phyloP scores from a whole-genome alignment of 2,113 vertebrate species.

The Candoia aspera region DNA sequence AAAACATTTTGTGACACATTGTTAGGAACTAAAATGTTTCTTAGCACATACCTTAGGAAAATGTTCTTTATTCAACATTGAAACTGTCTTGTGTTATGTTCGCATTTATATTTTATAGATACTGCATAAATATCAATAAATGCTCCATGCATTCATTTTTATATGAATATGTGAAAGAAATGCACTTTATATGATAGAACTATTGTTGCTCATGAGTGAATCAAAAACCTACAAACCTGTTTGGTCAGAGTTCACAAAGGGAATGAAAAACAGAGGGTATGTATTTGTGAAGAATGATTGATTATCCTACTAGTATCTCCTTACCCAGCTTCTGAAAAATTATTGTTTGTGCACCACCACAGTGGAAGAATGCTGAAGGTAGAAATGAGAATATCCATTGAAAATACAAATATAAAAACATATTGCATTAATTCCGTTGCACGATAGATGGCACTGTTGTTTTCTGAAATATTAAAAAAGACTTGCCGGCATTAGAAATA shows the following conservation, averaged over 20 bases:
- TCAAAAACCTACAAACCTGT: not conserved
- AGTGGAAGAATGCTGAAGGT: rapidly evolving
- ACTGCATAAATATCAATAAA: not conserved
- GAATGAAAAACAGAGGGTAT: not conserved
- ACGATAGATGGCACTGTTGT: conserved; percentile 72
- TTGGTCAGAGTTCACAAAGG: not conserved
- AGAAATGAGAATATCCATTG: not conserved
- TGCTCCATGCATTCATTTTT: not conserved
- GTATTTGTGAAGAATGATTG: not conserved
- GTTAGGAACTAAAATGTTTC: not conserved
- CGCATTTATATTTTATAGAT: not conserved
- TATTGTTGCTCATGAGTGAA: not conserved
- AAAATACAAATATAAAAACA: not conserved
- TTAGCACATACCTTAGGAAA: not conserved
- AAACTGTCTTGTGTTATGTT: not conserved
- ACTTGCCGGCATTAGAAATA: rapidly evolving
- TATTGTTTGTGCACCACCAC: not conserved
- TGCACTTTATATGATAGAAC: not conserved
- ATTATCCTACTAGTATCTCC: not conserved
- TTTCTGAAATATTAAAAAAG: conserved; percentile 37
- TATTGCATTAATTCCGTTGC: conserved; percentile 34
- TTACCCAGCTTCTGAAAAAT: not conserved
- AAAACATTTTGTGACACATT: not conserved
- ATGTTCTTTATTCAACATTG: not conserved
- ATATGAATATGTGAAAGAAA: not conserved